phyloP scores from a whole-genome alignment of 2,888 invertebrate genomes.

The Drosophila incognita region DNA sequence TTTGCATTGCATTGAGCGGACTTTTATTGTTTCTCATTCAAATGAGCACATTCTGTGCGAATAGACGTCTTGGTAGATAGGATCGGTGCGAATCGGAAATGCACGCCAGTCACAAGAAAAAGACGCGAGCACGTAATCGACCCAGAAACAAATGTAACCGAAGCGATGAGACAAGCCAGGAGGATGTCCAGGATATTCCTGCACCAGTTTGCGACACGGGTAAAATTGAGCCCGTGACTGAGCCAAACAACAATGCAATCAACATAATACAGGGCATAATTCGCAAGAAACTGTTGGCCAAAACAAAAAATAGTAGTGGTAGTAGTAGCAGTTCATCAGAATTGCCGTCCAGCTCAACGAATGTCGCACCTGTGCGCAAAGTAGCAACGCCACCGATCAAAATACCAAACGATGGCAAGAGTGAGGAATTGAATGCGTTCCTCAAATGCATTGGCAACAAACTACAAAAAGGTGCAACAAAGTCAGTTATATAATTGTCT shows the following conservation, averaged over 20 bases:
- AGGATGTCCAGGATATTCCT: slow-evolving; percentile 3
- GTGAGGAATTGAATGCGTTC: slow-evolving; percentile 47
- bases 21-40: slow-evolving; percentile 59
- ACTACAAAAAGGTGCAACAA: slow-evolving; percentile 57
- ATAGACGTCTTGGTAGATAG: slow-evolving; percentile 23
- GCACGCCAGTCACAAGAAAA: slow-evolving; percentile 71
- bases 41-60: slow-evolving; percentile 37
- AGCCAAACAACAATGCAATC: slow-evolving; percentile 45
- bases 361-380: not conserved
- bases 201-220: not conserved
- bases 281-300: slow-evolving; percentile 68
- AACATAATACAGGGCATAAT: slow-evolving; percentile 69
- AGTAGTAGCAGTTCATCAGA: not conserved
- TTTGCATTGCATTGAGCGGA: slow-evolving; percentile 12
- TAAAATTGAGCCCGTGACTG: not conserved
- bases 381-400: not conserved
- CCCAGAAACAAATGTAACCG: slow-evolving; percentile 79
- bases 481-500: not conserved
- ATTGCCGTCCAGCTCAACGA: not conserved
- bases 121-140: slow-evolving; percentile 75
- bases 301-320: slow-evolving; percentile 7
- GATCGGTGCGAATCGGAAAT: slow-evolving; percentile 23
- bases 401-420: slow-evolving; percentile 9
- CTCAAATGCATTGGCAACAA: slow-evolving; percentile 57
- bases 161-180: not conserved